Evolutionary conservation across 37 sponge, comb jelly and placozoan species (phyloP), one percentile per base, ranked within the genome.

Genomic region (Ianthella basta): DNA sequence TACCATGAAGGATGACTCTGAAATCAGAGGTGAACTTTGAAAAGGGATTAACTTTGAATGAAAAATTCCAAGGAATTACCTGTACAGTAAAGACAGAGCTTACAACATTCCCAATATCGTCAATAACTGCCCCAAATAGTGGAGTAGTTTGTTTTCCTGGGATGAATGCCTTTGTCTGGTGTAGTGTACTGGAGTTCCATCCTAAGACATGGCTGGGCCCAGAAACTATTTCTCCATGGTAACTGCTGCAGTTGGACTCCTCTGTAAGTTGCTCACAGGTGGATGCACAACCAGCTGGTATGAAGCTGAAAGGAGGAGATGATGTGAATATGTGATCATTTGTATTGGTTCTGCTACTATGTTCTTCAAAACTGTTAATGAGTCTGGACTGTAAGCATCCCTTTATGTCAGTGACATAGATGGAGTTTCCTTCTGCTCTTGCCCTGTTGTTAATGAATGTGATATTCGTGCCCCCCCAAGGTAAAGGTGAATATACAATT

Each of bases 1-100:
- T 69, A 1, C 70, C 70, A 18, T 30, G 18, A 35, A 69, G 70
- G 1, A 18, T n/a, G 18, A 69, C 70, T 16, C 34, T 69, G 33
- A 69, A 69, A 33, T 69, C 34, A 35, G 70, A 32, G 19, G 33
- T 69, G 70, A 32, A 69, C 18, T 30, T 69, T 35, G 70, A 34
- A 30, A 69, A 69, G 4, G 70, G 70, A 30, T 69, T 35, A n/a
- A 69, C 70, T 30, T 16, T 61, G 63, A 69, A 27, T 69, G 70
- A 1, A 69, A 6, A 18, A 1, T 69, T 33, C 34, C 4, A 4
- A 16, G 63, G 63, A 32, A 69, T 35, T 10, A 69, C 4, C 18
- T 30, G 19, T 32, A 69, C 70, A 69, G 34, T 35, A 16, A 69
- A 30, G 27, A 30, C 34, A 69, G 70, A 0, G 6, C 34, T 30